Evolutionary conservation across 2,797 vertebrate genomes (phyloP), one percentile per base, ranked within the genome.

Genomic region (Anisognathus igniventris): DNA sequence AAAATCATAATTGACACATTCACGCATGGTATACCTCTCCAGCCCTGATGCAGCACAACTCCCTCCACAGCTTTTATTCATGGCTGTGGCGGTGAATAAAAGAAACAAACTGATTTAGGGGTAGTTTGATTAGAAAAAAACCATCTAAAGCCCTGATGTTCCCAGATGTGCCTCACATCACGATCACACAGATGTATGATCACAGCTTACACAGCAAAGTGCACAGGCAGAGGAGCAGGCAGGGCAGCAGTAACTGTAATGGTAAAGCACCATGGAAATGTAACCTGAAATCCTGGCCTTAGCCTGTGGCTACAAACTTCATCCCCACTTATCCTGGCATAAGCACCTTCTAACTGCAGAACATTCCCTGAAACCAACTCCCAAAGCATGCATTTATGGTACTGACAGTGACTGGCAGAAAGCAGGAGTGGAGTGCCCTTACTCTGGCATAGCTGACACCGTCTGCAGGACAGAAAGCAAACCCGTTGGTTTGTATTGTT

Each of bases 121-220:
- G 24, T 35, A 81, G 81, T 60, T 45, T 35, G 27, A 40, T 44
- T 74, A 60, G 37, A 64, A 31, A 74, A 74, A 92, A 84, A 2
- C 2, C 48, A 77, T 33, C 23, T 60, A 54, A 86, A 77, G 2
- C 25, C 27, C 20, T 62, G 1, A 47, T 9, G 18, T 47, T 77
- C 35, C 89, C 39, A 42, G 30, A 25, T 62, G 68, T 35, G 51
- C n/a, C 39, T 58, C 30, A 57, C 10, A 24, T 47, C 28, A 57
- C 0, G 0, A 22, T 48, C 27, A 48, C 22, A 35, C 15, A 72
- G 28, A 62, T n/a, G 24, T 21, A 24, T 0, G 11, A 35, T 64
- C 57, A 64, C 20, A 85, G 53, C 37, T 80, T 42, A 71, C 37
- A 48, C 23, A 75, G 58, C 60, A 60, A 47, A 1, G 1, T 7